These are phyloP conservation scores for Smittia sp. DNA, from an alignment of 2,888 invertebrate genomes.

Conservation along the genomic window DNA sequence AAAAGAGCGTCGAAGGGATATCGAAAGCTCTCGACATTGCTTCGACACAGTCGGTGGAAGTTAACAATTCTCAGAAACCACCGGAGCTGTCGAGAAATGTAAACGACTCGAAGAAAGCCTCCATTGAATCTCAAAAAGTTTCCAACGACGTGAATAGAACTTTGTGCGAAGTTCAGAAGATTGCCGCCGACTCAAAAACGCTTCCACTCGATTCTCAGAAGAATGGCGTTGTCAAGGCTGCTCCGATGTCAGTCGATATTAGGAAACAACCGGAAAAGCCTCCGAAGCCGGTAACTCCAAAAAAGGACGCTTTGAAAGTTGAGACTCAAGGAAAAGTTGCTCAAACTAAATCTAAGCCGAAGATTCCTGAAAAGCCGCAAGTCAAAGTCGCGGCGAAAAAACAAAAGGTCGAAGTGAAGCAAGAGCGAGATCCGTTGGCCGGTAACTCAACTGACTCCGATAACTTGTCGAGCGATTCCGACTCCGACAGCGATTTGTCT, in stretches of 20 bases:
- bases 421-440: not conserved
- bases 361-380: not conserved
- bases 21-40: not conserved
- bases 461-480: slow-evolving; percentile 7
- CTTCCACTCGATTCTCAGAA: not conserved
- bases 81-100: no score
- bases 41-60: not conserved
- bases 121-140: no score
- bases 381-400: not conserved
- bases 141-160: no score
- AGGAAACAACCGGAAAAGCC: not conserved
- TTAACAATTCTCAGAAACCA: no score
- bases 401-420: slow-evolving; percentile 17
- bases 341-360: not conserved
- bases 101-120: no score
- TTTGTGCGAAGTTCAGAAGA: no score
- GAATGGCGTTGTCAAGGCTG: no score
- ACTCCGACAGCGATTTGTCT: not conserved
- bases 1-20: not conserved
- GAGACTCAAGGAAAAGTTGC: not conserved
- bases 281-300: not conserved
- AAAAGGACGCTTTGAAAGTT: not conserved
- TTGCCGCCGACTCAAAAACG: no score
- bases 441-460: slow-evolving; percentile 1
- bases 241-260: no score